phyloP scores from a whole-genome alignment of 1,140 invertebrate genomes.

The Drosophila yakuba region DNA sequence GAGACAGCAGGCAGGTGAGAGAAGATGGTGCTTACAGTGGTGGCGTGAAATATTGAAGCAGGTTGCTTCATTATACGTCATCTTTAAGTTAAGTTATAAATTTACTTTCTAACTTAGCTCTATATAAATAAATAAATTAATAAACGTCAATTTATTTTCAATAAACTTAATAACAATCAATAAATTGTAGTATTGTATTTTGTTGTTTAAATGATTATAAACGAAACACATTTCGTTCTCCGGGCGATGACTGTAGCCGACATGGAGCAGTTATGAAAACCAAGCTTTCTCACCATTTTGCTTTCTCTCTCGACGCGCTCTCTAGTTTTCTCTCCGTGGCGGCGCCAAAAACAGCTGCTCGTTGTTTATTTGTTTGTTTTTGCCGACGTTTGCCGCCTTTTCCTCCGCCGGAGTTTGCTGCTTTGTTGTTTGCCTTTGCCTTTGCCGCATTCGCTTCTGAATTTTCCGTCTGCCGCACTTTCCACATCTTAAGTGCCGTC shows the following conservation, averaged over 20 bases:
- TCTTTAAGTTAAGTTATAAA: no score
- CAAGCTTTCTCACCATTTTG: background rate
- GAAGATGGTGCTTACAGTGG: slow-evolving; percentile 12
- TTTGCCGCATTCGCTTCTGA: slow-evolving; percentile 22
- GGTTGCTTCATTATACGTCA: background rate
- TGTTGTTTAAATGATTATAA: no score
- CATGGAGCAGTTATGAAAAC: slow-evolving; percentile 36
- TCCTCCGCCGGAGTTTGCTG: slow-evolving; percentile 27
- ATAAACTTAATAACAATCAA: background rate
- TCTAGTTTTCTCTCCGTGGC: slow-evolving; percentile 17
- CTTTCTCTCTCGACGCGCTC: slow-evolving; percentile 1
- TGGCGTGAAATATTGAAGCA: background rate
- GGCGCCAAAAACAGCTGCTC: slow-evolving; percentile 76
- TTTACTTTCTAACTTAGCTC: no score
- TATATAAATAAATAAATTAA: no score
- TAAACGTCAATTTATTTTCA: background rate
- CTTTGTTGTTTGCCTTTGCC: slow-evolving; percentile 19
- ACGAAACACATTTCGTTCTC: background rate
- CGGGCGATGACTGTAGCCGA: slow-evolving; percentile 39
- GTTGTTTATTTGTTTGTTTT: slow-evolving; percentile 79
- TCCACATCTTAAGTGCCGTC: slow-evolving; percentile 42
- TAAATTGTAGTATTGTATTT: background rate
- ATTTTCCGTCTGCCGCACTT: slow-evolving; percentile 32
- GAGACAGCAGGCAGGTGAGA: slow-evolving; percentile 7
- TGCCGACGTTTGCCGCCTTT: slow-evolving; percentile 42